Base-by-base conservation (phyloP, 2,888 invertebrate species). In the Agrotis segetum region DNA sequence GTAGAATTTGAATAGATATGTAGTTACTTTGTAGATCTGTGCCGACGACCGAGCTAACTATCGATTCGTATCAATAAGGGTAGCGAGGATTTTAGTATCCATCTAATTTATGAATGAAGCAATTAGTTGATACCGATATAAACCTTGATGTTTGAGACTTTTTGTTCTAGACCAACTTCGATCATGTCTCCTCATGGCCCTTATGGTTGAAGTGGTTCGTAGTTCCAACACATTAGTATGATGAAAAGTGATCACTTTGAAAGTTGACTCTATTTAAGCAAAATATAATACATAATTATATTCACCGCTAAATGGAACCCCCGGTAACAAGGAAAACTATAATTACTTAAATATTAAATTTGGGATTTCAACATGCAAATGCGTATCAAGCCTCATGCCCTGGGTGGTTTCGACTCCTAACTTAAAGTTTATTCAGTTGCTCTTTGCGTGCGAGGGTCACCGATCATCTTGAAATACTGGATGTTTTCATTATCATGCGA, bases 101-200 rank as follows among this genome's bases (percentile, higher is more conserved):
- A 65, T 9, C 47, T 66, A 66, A 81, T 61, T 75, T 75, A 76
- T 66, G 47, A 61, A 66, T 46, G n/a, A 63, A 76, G 14, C 46
- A 67, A 60, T 67, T 59, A 67, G 16, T 16, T 47, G 53, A 34
- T 46, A 63, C 58, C 6, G 4, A 63, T 19, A 59, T 60, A 74
- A 56, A 75, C 52, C 13, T 34, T 14, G 34, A 52, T 21, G 24
- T 6, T 9, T 0, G 16, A 49, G 5, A 29, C 14, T 60, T 60
- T 9, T 11, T 14, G 19, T 49, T 16, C 40, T 58, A 67, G 44
- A 52, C 19, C 19, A 14, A 34, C 13, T n/a, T 34, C 56, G 14
- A 3, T 19, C n/a, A 34, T 44, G 24, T 50, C 5, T 50, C 3
- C 17, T 67, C 19, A 9, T 34, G 11, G 34, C 21, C 4, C 1